These are phyloP conservation scores for Tragelaphus strepsiceros DNA, from an alignment of 2,113 vertebrate species.

Conservation along the genomic window DNA sequence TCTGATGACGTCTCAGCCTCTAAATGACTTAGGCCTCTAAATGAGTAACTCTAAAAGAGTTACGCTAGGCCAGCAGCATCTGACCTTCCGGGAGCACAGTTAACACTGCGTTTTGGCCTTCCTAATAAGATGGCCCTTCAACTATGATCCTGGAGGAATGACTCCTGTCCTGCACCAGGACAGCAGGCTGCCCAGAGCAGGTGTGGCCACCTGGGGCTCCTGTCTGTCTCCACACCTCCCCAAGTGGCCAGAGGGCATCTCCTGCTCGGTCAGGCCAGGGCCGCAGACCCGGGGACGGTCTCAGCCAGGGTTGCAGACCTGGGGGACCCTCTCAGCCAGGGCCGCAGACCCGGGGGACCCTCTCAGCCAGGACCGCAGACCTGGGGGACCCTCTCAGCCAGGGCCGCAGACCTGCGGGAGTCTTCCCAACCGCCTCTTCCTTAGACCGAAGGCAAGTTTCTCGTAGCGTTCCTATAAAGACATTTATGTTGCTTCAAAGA, in stretches of 20 bases:
- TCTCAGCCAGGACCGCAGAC: too few relatives aligned
- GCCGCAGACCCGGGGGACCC: background rate
- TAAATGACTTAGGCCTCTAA: background rate
- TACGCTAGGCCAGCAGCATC: background rate
- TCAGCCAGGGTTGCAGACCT: background rate
- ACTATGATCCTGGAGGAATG: background rate
- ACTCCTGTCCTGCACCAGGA: background rate
- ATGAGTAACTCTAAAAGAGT: background rate
- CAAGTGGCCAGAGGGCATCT: background rate
- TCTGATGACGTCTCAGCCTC: background rate
- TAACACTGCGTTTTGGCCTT: background rate
- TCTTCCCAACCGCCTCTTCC: background rate
- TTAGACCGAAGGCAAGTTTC: background rate
- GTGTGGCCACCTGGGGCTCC: accelerated
- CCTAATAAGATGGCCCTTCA: background rate
- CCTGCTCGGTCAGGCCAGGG: background rate
- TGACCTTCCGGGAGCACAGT: background rate
- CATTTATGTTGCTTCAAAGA: background rate
- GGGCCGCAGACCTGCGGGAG: background rate
- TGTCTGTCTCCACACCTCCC: background rate
- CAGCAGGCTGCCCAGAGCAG: background rate
- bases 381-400: background rate
- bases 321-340: too few relatives aligned
- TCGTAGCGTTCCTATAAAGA: background rate
- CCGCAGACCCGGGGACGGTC: background rate